Base-by-base conservation (phyloP, 2,888 invertebrate species). In the Choristoneura rosaceana region DNA sequence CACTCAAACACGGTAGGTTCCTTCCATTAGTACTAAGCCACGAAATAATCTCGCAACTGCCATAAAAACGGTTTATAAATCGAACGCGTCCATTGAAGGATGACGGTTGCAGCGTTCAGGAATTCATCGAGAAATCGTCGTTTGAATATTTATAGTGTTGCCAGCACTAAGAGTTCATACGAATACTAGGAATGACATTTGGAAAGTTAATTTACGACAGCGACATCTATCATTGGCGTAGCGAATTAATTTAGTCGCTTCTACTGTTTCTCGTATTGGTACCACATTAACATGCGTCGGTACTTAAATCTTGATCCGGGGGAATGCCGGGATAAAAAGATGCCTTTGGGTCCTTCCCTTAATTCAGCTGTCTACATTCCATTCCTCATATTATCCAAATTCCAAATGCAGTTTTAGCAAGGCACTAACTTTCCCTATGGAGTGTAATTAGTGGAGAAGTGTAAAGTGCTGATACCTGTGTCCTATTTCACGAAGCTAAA, bases 121-220 rank as follows among this genome's bases (percentile, higher is more conserved):
- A 92, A 93, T 93, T 84, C 88, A 87, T 89, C 88, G 92, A 91
- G 93, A 93, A 93, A 93, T 92, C 92, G 87, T 82, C 82, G 88
- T 81, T 89, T 91, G 91, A 92, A 92, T 93, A 91, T 91, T 90
- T 90, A 93, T 90, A 77, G 78, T 77, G 78, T 80, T 81, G 50
- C n/a, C n/a, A 38, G 12, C 12, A 14, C 65, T 15, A 34, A 15
- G 43, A 58, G 55, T 69, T 55, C 55, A 63, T 52, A 69, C 47
- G 15, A 61, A 61, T 61, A 50, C 17, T 10, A n/a, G 10, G 59
- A 43, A 43, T 59, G 33, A 47, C 34, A 47, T n/a, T 47, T 64
- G 10, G 64, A 64, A 66, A 66, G 58, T 41, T 66, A 43, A 58
- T 64, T 64, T 41, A 52, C 17, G 41, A 4, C 65, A 52, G 17